Base-by-base conservation (phyloP, 2,797 vertebrate genomes). In the Astyanax mexicanus region DNA sequence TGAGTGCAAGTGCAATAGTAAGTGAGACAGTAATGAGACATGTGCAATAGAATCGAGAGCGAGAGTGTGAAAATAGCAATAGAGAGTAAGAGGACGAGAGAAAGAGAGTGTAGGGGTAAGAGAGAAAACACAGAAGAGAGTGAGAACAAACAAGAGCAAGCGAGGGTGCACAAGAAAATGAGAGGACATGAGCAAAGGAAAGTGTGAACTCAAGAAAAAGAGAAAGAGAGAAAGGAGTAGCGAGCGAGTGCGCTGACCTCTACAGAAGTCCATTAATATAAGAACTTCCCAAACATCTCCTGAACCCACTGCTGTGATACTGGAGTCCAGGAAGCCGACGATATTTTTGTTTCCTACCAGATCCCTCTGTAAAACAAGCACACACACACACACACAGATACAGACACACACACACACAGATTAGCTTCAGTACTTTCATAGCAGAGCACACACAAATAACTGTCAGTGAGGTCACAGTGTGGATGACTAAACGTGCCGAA, bases 271-370 rank as follows among this genome's bases (percentile, higher is more conserved):
- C 98, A 99, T 99, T 0, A 99, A 93, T 77, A 99, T 99, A 82
- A 99, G 92, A 69, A 99, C 97, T 80, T 99, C 98, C 97, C 97
- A 99, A 1, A 99, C 98, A 0, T 98, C 98, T 3, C 98, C 95
- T 0, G 95, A 96, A 80, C 97, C 97, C 51, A 98, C 92, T 0
- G 92, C 94, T 21, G 95, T 98, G 82, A 98, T 95, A 81, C 95
- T 98, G 79, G 98, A 99, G 87, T 99, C 98, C 66, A 99, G 94
- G 88, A 96, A 99, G 0, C 96, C 96, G 1, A 99, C 98, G 0
- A 99, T 99, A 86, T 98, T 99, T 93, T 96, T 98, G 89, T 99
- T 97, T 67, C 98, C 97, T 0, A 94, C 93, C 0, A 99, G 95
- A 84, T 99, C 98, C 88, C 95, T 89, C 98, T 99, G 91, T 15